phyloP scores from a whole-genome alignment of 2,113 vertebrate species.

The Oriolus oriolus region DNA sequence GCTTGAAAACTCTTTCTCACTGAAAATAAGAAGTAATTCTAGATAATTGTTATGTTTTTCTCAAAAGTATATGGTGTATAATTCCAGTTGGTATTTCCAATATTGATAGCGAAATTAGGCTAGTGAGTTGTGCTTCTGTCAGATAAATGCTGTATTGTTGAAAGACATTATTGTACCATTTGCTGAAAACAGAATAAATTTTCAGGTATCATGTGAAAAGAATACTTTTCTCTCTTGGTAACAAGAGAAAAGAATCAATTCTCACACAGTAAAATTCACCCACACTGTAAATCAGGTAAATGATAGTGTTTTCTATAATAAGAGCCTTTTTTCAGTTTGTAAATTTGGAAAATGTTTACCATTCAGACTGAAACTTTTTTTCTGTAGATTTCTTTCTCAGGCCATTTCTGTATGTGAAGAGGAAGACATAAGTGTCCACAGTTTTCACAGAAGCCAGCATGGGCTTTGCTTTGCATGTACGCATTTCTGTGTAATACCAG shows the following conservation, averaged over 20 bases:
- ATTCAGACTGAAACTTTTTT: neutral
- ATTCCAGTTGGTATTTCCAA: neutral
- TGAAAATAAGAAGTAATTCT: neutral
- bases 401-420: neutral
- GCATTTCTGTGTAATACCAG: neutral
- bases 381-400: neutral
- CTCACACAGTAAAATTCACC: neutral
- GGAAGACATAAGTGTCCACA: neutral
- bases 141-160: neutral
- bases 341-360: neutral
- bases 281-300: neutral
- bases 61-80: neutral
- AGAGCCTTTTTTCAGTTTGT: neutral
- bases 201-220: neutral
- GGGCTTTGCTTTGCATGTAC: neutral
- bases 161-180: neutral
- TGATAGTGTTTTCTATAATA: neutral
- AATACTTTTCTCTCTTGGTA: neutral
- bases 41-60: neutral
- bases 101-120: neutral
- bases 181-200: constrained; percentile 9
- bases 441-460: neutral
- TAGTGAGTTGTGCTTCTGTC: neutral
- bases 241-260: neutral
- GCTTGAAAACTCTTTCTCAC: neutral